Evolutionary conservation across 2,888 invertebrate species (phyloP), one percentile per base, ranked within the genome.

Genomic region (Heteromyza rotundicornis): DNA sequence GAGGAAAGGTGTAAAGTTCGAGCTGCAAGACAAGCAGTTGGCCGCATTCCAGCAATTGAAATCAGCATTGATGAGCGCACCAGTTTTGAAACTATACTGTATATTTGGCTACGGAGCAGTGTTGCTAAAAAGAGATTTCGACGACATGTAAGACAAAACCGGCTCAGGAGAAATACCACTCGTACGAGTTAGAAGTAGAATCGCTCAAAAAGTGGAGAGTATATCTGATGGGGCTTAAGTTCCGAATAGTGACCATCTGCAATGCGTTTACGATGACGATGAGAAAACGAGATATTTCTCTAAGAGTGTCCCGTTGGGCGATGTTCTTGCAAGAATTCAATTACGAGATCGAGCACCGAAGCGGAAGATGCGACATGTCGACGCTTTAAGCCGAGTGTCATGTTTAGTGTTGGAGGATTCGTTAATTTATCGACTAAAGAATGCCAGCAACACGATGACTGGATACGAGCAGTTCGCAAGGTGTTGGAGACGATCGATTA

Each of bases 211-310:
- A 60, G 17, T 64, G 60, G 40, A 27, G 58, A 17, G 50, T 57
- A 20, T 63, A 60, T 35, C 27, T 63, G 12, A 59, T 47, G 10
- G 60, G 52, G 7, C 23, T 56, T 12, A 52, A 19, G 14, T 59
- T 60, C 14, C 59, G 51, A 59, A 65, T 68, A 65, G 14, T 59
- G 27, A 62, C 62, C 12, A 56, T 63, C 49, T 67, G 61, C 50
- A 49, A 53, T 5, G 65, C 62, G 1, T 64, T 64, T 17, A 14
- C 24, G 7, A 47, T 52, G 44, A 62, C 66, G 23, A 64, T 64
- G 64, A 50, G 12, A 16, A 64, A 57, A 23, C 36, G 17, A 51
- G 67, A 68, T 14, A 35, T 64, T 35, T 52, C 52, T 14, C 17
- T 60, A 35, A 60, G 59, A 64, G 58, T 70, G 7, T 44, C 59